Conservation (phyloP, 2,888 invertebrate species). For the Stenolophus ochropezus region DNA sequence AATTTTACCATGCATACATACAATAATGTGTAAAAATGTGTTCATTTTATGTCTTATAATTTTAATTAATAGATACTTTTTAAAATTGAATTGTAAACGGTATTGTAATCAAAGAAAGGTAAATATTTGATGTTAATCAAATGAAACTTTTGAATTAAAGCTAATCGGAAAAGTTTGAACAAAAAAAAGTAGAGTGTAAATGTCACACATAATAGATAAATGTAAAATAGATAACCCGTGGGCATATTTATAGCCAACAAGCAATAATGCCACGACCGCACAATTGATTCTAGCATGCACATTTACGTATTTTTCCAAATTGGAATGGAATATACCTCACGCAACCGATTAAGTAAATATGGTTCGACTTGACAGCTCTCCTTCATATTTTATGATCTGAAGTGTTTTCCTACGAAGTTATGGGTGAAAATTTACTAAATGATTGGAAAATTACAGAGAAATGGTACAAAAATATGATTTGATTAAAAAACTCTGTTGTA, state of each 20-base stretch:
- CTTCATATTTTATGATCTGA: constrained; percentile 3
- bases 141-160: neutral
- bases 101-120: neutral
- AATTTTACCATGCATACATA: no score
- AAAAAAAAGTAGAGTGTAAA: neutral
- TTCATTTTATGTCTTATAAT: no score
- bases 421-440: neutral
- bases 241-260: neutral
- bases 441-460: neutral
- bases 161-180: neutral
- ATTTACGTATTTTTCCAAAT: constrained; percentile 36
- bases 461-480: neutral
- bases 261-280: neutral
- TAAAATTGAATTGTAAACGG: no score
- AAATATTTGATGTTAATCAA: neutral
- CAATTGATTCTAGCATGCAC: constrained; percentile 11
- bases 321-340: neutral
- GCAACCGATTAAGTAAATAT: constrained; percentile 1
- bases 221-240: neutral
- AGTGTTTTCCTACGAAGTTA: neutral
- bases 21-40: no score
- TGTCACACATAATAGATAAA: neutral
- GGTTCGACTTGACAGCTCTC: neutral
- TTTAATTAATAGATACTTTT: no score
- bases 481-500: neutral